Percentiles rank a stretch among this genome's conserved stretches.
Evolutionary conservation across 2,888 invertebrate species (phyloP).

Genomic region (Agonum fuliginosum): DNA sequence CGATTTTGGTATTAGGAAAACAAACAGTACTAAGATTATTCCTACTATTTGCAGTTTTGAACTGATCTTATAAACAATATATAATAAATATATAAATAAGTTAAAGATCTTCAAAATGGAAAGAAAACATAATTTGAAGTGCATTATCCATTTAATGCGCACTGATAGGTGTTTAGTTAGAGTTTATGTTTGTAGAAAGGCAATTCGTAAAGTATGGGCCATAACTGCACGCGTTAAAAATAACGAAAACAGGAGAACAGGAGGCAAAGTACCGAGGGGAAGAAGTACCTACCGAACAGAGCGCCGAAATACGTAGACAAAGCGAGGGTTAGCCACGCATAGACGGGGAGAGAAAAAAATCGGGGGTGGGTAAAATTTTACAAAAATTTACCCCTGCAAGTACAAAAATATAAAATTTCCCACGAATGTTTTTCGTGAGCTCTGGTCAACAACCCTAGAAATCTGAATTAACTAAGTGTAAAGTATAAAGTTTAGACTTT

Average conservation of each 20-base stretch:
- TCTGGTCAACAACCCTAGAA: no score
- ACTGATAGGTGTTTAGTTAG: constrained; percentile 1
- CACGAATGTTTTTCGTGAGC: no score
- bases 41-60: no score
- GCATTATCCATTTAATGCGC: neutral
- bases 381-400: neutral
- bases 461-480: no score
- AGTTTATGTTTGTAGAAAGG: constrained; percentile 27
- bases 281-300: constrained; percentile 1
- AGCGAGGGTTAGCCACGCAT: constrained; percentile 2
- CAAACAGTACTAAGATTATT: no score
- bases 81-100: no score
- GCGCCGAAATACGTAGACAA: constrained; percentile 1
- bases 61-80: no score
- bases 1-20: no score
- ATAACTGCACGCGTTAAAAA: constrained; percentile 20
- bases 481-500: no score
- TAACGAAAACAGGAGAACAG: constrained; percentile 26
- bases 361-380: neutral
- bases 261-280: neutral
- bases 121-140: no score
- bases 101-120: no score
- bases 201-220: constrained; percentile 1
- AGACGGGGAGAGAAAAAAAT: neutral
- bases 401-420: no score